Evolutionary conservation across 2,888 invertebrate genomes (phyloP), one percentile per base, ranked within the genome.

Genomic region (Drosophila crucigera): DNA sequence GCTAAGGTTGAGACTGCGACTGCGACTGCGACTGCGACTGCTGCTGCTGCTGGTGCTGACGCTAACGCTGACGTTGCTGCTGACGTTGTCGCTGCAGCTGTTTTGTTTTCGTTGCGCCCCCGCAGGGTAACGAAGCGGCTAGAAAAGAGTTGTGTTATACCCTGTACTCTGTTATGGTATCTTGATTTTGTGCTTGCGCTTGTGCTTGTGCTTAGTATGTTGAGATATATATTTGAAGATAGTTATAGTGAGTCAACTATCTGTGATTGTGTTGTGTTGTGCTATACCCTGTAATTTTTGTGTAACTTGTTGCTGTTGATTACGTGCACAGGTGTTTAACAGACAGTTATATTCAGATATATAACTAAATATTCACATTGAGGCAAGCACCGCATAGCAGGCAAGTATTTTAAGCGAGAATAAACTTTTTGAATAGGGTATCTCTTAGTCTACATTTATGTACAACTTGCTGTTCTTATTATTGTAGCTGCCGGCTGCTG

Each of bases 91-190:
- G 59, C 31, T 61, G 66, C 61, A 47, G 43, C 16, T 54, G 50
- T n/a, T 64, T 74, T 74, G 56, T 53, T 77, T 52, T 37, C 50
- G 59, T 31, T 66, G 73, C 73, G 58, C 67, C 67, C 67, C 73
- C 67, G 56, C 73, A 72, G 53, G 59, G 58, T 41, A 43, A 1
- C 4, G 37, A 56, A 47, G 25, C 52, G 30, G 50, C 66, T 53
- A 67, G 65, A 64, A 28, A 47, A 39, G 54, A 49, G 54, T 25
- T 47, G 16, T 22, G 33, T 0, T 14, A 22, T 2, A 59, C 43
- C 58, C 25, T 30, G 16, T 25, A 25, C 16, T 54, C 9, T 25
- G 31, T 3, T 7, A 9, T 25, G 25, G 47, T 47, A 47, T 47
- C 25, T 47, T 47, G 9, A 9, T 16, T 25, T 25, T 25, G 16